Evolutionary conservation across 2,113 vertebrate species (phyloP), one percentile per base, ranked within the genome.

Genomic region (Bufo bufo): DNA sequence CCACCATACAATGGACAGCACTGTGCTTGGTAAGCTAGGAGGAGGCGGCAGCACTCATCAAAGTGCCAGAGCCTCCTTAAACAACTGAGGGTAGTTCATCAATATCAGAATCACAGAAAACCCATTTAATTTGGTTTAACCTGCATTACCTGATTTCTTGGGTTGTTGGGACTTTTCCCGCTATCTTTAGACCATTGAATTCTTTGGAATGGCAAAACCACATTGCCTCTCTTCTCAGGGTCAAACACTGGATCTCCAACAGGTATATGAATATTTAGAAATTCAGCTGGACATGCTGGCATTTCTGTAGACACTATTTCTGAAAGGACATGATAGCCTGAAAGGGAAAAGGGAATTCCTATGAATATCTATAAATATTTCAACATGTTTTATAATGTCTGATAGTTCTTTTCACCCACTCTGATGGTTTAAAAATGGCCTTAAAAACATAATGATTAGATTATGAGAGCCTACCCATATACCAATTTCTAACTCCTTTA

Each of bases 161-260:
- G 98, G 81, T 94, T 97, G 90, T 97, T 97, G 87, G 98, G 98
- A 87, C 97, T 98, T 90, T 94, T 94, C 17, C 98, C 97, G 0
- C 97, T 96, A 59, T 91, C 91, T 0, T 63, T 89, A 9, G 96
- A 95, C 98, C 98, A 99, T 0, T 74, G 91, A 75, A 93, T 94
- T 82, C 98, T 95, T 90, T 97, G 96, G 89, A 97, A 97, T 52
- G 96, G 97, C 85, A 99, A 93, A 33, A 96, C 92, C 85, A 97
- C 93, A 0, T 92, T 88, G 0, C 96, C 94, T 0, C 93, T 94
- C 8, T 65, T 47, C 0, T 85, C 47, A 0, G 94, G 95, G 77
- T 97, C 96, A 91, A 99, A 99, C n/a, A 96, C 78, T 0, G 91
- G 90, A 89, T 99, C 98, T 11, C 96, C 96, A 0, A 78, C 0